A percentile compares a stretch with the other conserved stretches of the same genome.
phyloP scores from a whole-genome alignment of 2,113 vertebrate genomes.

The Leiothrix lutea region DNA sequence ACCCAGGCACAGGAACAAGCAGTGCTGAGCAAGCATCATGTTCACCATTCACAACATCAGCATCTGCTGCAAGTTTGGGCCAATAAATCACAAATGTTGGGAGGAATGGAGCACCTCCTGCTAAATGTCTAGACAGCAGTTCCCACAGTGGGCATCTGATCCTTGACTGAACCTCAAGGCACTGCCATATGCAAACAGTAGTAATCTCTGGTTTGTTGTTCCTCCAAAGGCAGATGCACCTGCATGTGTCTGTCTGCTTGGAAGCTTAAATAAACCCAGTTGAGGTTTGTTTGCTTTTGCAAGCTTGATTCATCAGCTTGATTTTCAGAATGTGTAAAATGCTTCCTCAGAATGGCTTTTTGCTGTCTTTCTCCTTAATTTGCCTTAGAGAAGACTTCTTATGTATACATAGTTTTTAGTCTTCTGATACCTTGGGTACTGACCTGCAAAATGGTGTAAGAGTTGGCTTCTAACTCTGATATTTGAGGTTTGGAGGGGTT shows the following conservation, averaged over 20 bases:
- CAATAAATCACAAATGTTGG: constrained; percentile 37
- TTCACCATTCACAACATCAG: neutral
- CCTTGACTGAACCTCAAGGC: constrained; percentile 36
- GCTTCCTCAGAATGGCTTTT: neutral
- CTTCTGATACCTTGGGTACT: neutral
- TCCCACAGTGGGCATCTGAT: constrained; percentile 41
- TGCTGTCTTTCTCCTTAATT: neutral
- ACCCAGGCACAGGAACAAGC: neutral
- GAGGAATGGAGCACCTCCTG: neutral
- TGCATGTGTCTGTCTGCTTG: constrained; percentile 19
- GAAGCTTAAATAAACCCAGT: constrained; percentile 31
- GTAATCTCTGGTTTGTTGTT: constrained; percentile 59
- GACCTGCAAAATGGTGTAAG: neutral
- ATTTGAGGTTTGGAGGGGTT: neutral
- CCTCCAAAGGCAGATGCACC: neutral
- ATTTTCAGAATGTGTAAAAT: neutral
- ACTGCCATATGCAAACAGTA: constrained; percentile 46
- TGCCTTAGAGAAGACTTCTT: neutral
- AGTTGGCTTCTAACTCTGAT: neutral
- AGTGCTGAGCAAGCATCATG: neutral
- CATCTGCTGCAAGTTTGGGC: constrained; percentile 28
- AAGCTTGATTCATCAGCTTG: constrained; percentile 4
- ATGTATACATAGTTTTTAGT: neutral
- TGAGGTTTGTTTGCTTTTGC: constrained; percentile 27
- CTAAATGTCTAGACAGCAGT: constrained; percentile 26